A percentile compares a stretch with the other conserved stretches of the same genome.
These are phyloP conservation scores for Abscondita cerata DNA, from an alignment of 2,888 invertebrate genomes.

Conservation along the genomic window DNA sequence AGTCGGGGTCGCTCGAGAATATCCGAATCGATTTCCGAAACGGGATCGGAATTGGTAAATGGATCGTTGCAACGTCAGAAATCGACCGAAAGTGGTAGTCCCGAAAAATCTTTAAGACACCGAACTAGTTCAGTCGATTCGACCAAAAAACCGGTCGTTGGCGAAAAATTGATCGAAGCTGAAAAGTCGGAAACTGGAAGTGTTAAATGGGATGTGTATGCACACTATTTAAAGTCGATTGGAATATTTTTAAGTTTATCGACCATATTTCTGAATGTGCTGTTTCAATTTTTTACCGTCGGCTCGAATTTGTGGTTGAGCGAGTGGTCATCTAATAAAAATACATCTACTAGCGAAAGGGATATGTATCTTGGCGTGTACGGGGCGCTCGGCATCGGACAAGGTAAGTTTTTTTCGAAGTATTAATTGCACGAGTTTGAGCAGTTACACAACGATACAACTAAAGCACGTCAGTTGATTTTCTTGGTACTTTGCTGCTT, in stretches of 20 bases:
- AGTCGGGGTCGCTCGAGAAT: constrained; percentile 70
- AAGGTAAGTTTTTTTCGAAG: constrained; percentile 71
- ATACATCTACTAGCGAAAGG: constrained; percentile 65
- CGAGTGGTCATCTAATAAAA: constrained; percentile 78
- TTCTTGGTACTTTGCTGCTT: background rate
- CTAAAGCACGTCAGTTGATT: background rate
- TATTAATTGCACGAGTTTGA: background rate
- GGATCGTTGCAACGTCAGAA: constrained; percentile 61
- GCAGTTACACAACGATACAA: background rate
- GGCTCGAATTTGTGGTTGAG: constrained; percentile 89
- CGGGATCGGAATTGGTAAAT: constrained; percentile 61
- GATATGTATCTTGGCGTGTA: constrained; percentile 89
- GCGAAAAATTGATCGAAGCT: constrained; percentile 84
- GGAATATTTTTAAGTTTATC: constrained; percentile 77
- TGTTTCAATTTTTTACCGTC: constrained; percentile 85
- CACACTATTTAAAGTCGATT: constrained; percentile 86
- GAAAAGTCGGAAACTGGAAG: constrained; percentile 94
- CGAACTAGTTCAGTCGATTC: constrained; percentile 41
- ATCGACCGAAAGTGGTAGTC: constrained; percentile 49
- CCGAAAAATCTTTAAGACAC: constrained; percentile 51
- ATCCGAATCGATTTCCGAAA: constrained; percentile 77
- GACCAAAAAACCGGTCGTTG: constrained; percentile 50
- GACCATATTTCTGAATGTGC: constrained; percentile 79
- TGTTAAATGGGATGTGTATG: constrained; percentile 88
- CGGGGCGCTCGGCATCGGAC: constrained; percentile 85